Base-by-base conservation (phyloP, 2,113 vertebrate genomes). In the Psittacula cyanocephala region DNA sequence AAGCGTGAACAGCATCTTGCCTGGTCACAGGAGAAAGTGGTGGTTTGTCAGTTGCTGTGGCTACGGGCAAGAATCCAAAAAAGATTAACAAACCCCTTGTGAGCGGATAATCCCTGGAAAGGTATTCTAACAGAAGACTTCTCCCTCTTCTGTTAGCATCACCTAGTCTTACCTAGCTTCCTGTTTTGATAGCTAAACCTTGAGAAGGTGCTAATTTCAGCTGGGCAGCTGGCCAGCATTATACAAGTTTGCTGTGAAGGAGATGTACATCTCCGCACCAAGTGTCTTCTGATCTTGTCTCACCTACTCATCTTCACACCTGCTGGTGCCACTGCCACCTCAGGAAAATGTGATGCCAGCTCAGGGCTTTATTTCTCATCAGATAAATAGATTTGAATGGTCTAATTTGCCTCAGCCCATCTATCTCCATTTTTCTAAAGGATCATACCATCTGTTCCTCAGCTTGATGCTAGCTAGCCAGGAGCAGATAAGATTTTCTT, bases 51-150 rank as follows among this genome's bases (percentile, higher is more conserved):
- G 91, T 87, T 95, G 62, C 93, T 76, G 81, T 82, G 57, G 70
- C 84, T 89, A 79, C 78, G 57, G 93, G 81, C 78, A 91, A 49
- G 59, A 89, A 76, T 87, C 67, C 84, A 92, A 62, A 89, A 92
- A 75, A 91, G 78, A 91, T 89, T 87, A 89, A 39, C 70, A 65
- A 87, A 93, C 89, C 67, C 47, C 65, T 65, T 72, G 29, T 68
- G 78, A 79, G 67, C 9, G 35, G 35, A 57, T 91, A 95, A 88
- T 94, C 92, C 81, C 92, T 91, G 62, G 78, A 93, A 95, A 94
- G 67, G 82, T 91, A 47, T 65, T 72, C 35, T 49, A 79, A 78
- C 39, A 85, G 46, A 74, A 74, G 46, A 91, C 53, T 87, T 92
- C 29, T 76, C 25, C 29, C 23, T 71, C 64, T 86, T 91, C 60